A percentile compares a stretch with the other conserved stretches of the same genome.
phyloP scores from a whole-genome alignment of 2,113 vertebrate species.

The Bolborhynchus lineola region DNA sequence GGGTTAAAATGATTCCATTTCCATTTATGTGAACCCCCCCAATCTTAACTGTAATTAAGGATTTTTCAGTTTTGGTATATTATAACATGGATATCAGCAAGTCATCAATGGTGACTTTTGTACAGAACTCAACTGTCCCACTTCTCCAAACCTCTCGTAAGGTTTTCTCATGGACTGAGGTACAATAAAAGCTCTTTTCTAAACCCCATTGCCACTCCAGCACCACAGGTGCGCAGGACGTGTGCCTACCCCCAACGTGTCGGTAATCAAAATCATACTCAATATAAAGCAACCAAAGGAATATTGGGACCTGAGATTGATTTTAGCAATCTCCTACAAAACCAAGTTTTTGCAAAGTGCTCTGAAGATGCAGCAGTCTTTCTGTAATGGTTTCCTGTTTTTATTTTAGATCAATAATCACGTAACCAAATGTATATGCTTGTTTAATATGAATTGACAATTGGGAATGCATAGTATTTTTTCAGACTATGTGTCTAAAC shows the following conservation, averaged over 20 bases:
- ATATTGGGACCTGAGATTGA: background rate
- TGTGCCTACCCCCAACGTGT: background rate
- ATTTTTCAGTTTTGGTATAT: conserved; percentile 60
- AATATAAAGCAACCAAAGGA: background rate
- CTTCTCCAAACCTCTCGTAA: conserved; percentile 60
- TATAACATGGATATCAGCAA: conserved; percentile 61
- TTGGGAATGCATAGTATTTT: conserved; percentile 55
- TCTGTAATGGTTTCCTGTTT: background rate
- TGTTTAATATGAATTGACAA: conserved; percentile 41
- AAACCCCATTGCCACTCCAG: background rate
- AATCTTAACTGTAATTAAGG: conserved; percentile 58
- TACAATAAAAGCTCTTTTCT: conserved; percentile 54
- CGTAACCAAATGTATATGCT: conserved; percentile 23
- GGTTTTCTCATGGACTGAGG: conserved; percentile 12
- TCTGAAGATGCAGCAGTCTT: conserved; percentile 16
- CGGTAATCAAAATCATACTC: background rate
- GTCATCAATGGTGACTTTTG: conserved; percentile 66
- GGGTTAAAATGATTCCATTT: conserved; percentile 53
- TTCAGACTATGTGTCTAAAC: conserved; percentile 47
- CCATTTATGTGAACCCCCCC: background rate
- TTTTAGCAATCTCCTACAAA: background rate
- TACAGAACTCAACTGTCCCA: conserved; percentile 65
- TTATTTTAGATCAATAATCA: background rate
- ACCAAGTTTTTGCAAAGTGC: background rate
- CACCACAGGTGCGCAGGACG: background rate